Percentiles rank a stretch among this genome's conserved stretches.
Conservation (phyloP, 1,140 invertebrate species). For the Wiebesia pumilae region DNA sequence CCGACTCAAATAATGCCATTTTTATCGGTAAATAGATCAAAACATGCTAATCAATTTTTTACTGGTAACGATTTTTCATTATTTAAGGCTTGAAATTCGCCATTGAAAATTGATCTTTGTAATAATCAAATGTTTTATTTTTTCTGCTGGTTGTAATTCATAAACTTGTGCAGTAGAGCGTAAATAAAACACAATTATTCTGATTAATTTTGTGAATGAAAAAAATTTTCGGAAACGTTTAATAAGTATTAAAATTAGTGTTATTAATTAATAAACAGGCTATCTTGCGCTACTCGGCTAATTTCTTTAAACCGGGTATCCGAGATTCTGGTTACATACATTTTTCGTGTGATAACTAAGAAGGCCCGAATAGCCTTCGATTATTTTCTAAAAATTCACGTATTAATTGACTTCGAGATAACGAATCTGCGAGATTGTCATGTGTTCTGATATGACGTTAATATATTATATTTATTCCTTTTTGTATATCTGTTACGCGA, state of each 20-base stretch:
- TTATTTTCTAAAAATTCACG: constrained; percentile 16
- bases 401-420: constrained; percentile 54
- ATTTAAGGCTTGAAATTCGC: not conserved
- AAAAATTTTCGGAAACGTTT: not conserved
- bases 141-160: not conserved
- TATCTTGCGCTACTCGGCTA: not conserved
- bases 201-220: not conserved
- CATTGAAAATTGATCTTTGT: not conserved
- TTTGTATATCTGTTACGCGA: constrained; percentile 57
- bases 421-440: constrained; percentile 59
- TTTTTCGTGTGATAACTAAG: not conserved
- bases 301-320: not conserved
- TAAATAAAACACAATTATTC: not conserved
- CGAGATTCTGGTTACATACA: not conserved
- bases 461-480: no score
- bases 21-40: constrained; percentile 8
- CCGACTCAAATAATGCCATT: constrained; percentile 13
- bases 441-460: constrained; percentile 49
- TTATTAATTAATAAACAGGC: not conserved
- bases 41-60: not conserved
- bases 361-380: constrained; percentile 9
- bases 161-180: no score
- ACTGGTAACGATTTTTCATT: no score
- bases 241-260: not conserved
- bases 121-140: not conserved